A percentile compares a stretch with the other conserved stretches of the same genome.
These are phyloP conservation scores for Papilio gigon DNA, from an alignment of 2,888 invertebrate species.

Conservation along the genomic window DNA sequence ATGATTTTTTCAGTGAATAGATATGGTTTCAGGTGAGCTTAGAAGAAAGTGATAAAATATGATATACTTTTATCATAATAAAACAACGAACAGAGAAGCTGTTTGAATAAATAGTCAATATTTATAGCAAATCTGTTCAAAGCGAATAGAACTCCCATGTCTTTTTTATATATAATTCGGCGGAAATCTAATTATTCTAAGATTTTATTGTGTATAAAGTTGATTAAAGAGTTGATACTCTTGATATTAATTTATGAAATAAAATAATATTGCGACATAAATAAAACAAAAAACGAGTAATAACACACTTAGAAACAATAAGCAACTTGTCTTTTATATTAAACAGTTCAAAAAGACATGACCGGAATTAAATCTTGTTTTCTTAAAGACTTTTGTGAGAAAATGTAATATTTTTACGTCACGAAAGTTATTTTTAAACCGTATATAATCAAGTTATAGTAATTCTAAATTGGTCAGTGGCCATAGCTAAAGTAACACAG, in stretches of 20 bases:
- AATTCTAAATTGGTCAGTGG: constrained; percentile 13
- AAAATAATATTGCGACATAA: too few relatives aligned
- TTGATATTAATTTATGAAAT: too few relatives aligned
- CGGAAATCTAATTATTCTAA: neutral
- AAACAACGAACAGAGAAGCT: neutral
- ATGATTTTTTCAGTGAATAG: neutral
- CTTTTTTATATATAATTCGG: neutral
- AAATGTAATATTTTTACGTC: neutral
- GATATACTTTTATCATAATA: neutral
- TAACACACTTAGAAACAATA: too few relatives aligned
- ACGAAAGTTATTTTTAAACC: neutral
- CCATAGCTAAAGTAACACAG: constrained; percentile 15
- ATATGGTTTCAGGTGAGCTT: neutral
- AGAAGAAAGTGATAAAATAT: neutral
- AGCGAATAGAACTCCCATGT: neutral
- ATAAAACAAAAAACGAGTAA: too few relatives aligned
- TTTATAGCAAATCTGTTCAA: neutral
- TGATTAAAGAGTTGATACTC: too few relatives aligned
- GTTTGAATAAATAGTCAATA: neutral
- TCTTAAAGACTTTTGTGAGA: neutral
- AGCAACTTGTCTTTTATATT: neutral
- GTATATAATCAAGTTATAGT: neutral
- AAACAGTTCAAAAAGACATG: too few relatives aligned
- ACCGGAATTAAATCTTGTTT: neutral
- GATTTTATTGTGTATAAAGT: too few relatives aligned